Evolutionary conservation across 2,797 vertebrate species (phyloP), one percentile per base, ranked within the genome.

Genomic region (Hozukius guyotensis): DNA sequence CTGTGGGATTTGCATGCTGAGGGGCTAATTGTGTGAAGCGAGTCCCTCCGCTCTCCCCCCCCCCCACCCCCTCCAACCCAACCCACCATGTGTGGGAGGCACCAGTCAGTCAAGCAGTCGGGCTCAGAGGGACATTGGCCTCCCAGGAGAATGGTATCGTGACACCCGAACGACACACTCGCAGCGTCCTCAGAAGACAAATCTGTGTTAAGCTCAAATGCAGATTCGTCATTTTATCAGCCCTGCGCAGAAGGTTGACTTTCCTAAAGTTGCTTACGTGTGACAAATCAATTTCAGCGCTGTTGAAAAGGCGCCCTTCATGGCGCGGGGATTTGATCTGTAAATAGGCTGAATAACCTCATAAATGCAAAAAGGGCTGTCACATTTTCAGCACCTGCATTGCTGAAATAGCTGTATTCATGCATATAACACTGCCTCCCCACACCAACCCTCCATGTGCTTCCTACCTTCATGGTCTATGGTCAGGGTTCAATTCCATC

Each of bases 221-320:
- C 84, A 90, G 88, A 92, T 89, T 86, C 73, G 57, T 61, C 61
- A 55, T 87, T 92, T 95, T 94, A 95, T 95, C 92, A 89, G 77
- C 66, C 7, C 9, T 25, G 83, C n/a, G 71, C 94, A 94, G 93
- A 87, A 70, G 85, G 69, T 53, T 91, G 85, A 92, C 90, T 93
- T 92, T 84, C 75, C 76, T 66, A 2, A 85, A 90, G 84, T 87
- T 88, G 81, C 73, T 78, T 84, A 80, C 38, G 64, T 93, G 91
- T 90, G 91, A 92, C 92, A 88, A 93, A 94, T 94, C 77, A 82
- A 83, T 94, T 91, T 70, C 4, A 61, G 80, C 8, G 8, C 3
- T 25, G 8, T 57, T 75, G 52, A 90, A 91, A 84, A 85, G 67
- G 62, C 29, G 61, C 53, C 87, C 86, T 90, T 93, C 88, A 88